Percentiles rank a stretch among this genome's conserved stretches.
Evolutionary conservation across 2,797 vertebrate genomes (phyloP).

Genomic region (Sebastolobus altivelis): DNA sequence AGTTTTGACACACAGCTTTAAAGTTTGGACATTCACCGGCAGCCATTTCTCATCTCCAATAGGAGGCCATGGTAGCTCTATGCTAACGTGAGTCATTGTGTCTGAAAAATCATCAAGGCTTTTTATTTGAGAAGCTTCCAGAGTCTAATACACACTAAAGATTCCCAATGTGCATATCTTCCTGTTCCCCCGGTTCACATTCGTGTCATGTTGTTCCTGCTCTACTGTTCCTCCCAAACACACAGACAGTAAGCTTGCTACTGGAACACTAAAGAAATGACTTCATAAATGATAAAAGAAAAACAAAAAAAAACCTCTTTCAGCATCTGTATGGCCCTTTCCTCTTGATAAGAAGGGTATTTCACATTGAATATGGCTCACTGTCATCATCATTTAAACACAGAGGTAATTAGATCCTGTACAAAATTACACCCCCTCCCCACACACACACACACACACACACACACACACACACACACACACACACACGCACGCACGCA

Average conservation of each 20-base stretch:
- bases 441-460: slow-evolving; percentile 27
- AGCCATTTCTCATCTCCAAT: not conserved
- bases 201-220: slow-evolving; percentile 7
- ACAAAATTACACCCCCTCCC: slow-evolving; percentile 70
- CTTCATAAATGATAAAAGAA: slow-evolving; percentile 37
- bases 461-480: slow-evolving; percentile 25
- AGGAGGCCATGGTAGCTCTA: not conserved
- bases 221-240: slow-evolving; percentile 42
- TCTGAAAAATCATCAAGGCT: slow-evolving; percentile 5
- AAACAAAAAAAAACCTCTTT: slow-evolving; percentile 33
- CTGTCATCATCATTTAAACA: slow-evolving; percentile 69
- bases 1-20: not conserved
- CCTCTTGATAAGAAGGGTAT: slow-evolving; percentile 53
- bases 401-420: slow-evolving; percentile 80
- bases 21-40: not conserved
- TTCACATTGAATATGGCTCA: slow-evolving; percentile 77
- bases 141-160: slow-evolving; percentile 2
- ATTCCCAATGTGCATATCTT: not conserved
- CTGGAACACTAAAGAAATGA: slow-evolving; percentile 68
- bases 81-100: not conserved
- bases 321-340: slow-evolving; percentile 66
- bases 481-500: slow-evolving; percentile 29
- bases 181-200: not conserved
- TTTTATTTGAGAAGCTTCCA: slow-evolving; percentile 22
- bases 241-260: slow-evolving; percentile 76